phyloP scores from a whole-genome alignment of 2,797 vertebrate species.

The Anisognathus igniventris region DNA sequence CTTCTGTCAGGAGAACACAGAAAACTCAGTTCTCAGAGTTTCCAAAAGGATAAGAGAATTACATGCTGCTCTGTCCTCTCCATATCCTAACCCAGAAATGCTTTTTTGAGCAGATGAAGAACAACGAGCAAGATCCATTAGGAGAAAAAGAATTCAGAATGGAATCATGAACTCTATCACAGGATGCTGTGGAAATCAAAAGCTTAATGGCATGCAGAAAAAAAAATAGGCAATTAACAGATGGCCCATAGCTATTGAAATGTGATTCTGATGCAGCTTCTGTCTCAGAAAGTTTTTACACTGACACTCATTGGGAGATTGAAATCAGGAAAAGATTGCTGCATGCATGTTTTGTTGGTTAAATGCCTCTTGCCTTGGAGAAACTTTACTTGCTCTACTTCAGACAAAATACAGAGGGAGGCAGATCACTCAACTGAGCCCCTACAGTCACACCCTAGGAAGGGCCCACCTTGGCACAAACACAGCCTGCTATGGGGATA shows the following conservation, averaged over 20 bases:
- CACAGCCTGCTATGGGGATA: neutral
- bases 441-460: neutral
- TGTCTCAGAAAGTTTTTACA: neutral
- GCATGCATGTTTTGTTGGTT: neutral
- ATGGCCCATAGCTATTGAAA: neutral
- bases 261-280: neutral
- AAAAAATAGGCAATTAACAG: neutral
- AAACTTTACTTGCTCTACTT: neutral
- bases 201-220: neutral
- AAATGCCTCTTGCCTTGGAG: neutral
- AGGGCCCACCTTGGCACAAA: neutral
- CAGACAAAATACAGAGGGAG: neutral
- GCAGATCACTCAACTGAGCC: neutral
- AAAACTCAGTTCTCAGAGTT: neutral
- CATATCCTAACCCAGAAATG: neutral
- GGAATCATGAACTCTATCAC: neutral
- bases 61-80: neutral
- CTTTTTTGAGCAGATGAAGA: neutral
- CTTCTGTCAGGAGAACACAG: neutral
- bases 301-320: neutral
- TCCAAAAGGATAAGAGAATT: neutral
- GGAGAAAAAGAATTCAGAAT: neutral
- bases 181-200: neutral
- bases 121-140: neutral
- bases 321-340: neutral